phyloP scores from a whole-genome alignment of 2,797 vertebrate genomes.

The Ciconia nigra region DNA sequence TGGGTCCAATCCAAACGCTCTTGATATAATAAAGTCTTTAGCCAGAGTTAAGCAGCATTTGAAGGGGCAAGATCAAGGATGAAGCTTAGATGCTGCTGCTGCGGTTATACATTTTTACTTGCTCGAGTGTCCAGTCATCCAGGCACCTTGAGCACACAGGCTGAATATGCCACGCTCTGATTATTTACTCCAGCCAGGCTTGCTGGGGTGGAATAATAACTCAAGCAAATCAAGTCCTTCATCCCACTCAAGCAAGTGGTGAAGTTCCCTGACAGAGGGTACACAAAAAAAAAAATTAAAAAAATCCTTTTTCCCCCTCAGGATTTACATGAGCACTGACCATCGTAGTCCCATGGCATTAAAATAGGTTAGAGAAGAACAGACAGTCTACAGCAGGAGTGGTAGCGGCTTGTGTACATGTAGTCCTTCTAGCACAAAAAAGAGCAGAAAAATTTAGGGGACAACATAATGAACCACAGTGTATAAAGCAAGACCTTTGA shows the following conservation, averaged over 20 bases:
- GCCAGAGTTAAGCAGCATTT: neutral
- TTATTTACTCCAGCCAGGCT: neutral
- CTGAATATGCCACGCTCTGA: neutral
- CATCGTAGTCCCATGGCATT: neutral
- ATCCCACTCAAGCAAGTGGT: neutral
- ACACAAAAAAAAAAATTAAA: neutral
- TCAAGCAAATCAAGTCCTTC: neutral
- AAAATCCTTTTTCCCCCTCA: too few relatives aligned
- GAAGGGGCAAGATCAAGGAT: neutral
- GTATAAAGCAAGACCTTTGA: neutral
- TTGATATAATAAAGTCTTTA: neutral
- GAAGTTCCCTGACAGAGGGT: neutral
- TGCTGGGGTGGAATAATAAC: neutral
- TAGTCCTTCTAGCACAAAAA: neutral
- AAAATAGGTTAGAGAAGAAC: neutral
- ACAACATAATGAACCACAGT: accelerated
- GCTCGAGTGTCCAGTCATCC: neutral
- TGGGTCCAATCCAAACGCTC: neutral
- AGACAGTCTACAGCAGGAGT: neutral
- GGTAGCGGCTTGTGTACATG: too few relatives aligned
- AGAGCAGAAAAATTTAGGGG: neutral
- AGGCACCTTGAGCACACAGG: neutral
- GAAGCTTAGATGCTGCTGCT: neutral
- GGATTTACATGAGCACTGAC: neutral
- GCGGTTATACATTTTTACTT: neutral